Evolutionary conservation across 2,888 invertebrate genomes (phyloP).

Genomic region (Tinea pellionella): DNA sequence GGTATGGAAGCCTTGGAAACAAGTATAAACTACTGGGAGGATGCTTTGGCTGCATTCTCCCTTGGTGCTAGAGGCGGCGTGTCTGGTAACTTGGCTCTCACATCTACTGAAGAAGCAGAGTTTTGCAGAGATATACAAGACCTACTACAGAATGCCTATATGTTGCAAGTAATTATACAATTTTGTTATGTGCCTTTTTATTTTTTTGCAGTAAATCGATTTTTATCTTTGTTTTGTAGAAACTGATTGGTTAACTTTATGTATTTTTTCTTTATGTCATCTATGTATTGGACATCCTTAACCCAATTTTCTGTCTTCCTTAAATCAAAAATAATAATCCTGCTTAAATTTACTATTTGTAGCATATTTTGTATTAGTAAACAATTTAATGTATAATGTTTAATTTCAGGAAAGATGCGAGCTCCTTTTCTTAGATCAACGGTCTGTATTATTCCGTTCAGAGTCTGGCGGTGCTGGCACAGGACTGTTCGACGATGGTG

Average conservation of each 20-base stretch:
- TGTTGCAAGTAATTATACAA: constrained; percentile 63
- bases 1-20: constrained; percentile 94
- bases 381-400: neutral
- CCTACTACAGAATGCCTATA: constrained; percentile 84
- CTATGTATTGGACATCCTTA: no score
- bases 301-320: no score
- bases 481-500: constrained; percentile 25
- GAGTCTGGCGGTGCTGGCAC: constrained; percentile 72
- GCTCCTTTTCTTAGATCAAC: constrained; percentile 87
- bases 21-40: constrained; percentile 95
- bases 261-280: no score
- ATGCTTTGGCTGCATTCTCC: constrained; percentile 86
- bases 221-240: no score
- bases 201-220: no score
- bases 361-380: neutral
- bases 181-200: neutral
- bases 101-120: constrained; percentile 86
- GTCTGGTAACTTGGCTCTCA: constrained; percentile 73
- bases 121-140: constrained; percentile 86
- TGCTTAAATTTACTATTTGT: no score
- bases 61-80: constrained; percentile 68
- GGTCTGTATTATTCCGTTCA: constrained; percentile 86
- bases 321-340: no score
- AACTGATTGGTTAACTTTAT: no score
- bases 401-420: constrained; percentile 82